These are phyloP conservation scores for Zygogramma bicolorata DNA, from an alignment of 2,888 invertebrate species.

Conservation along the genomic window DNA sequence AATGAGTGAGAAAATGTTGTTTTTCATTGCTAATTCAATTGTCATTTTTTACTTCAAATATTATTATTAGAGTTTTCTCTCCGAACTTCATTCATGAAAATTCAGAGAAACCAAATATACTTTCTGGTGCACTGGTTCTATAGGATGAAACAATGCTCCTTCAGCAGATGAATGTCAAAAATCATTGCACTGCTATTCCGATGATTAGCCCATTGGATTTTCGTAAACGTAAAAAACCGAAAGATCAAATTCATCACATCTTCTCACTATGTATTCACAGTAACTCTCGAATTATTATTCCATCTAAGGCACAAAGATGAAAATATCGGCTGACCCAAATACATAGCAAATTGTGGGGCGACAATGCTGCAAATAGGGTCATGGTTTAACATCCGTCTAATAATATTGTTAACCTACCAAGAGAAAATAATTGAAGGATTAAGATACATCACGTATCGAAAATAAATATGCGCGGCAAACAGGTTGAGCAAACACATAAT, in stretches of 20 bases:
- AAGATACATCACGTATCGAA: slow-evolving; percentile 2
- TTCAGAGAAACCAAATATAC: too few relatives aligned
- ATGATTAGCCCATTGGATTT: too few relatives aligned
- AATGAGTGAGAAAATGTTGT: too few relatives aligned
- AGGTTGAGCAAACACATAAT: not conserved
- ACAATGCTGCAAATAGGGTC: slow-evolving; percentile 26
- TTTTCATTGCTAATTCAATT: too few relatives aligned
- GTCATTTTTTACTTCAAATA: too few relatives aligned
- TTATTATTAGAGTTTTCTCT: too few relatives aligned
- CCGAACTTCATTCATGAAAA: too few relatives aligned
- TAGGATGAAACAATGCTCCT: too few relatives aligned
- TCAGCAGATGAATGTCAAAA: too few relatives aligned
- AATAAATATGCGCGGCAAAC: slow-evolving; percentile 1
- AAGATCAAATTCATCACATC: not conserved
- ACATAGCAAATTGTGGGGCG: slow-evolving; percentile 24
- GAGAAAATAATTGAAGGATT: slow-evolving; percentile 9
- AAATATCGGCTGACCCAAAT: slow-evolving; percentile 19
- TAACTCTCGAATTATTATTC: slow-evolving; percentile 3
- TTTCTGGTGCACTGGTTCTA: too few relatives aligned
- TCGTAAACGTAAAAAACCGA: too few relatives aligned
- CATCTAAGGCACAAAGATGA: slow-evolving; percentile 1
- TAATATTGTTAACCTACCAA: slow-evolving; percentile 14
- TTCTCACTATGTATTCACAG: not conserved
- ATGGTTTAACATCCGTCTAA: slow-evolving; percentile 30
- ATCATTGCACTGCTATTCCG: too few relatives aligned